These are phyloP conservation scores for Amphipoea lucens DNA, from an alignment of 2,888 invertebrate genomes.

Conservation along the genomic window DNA sequence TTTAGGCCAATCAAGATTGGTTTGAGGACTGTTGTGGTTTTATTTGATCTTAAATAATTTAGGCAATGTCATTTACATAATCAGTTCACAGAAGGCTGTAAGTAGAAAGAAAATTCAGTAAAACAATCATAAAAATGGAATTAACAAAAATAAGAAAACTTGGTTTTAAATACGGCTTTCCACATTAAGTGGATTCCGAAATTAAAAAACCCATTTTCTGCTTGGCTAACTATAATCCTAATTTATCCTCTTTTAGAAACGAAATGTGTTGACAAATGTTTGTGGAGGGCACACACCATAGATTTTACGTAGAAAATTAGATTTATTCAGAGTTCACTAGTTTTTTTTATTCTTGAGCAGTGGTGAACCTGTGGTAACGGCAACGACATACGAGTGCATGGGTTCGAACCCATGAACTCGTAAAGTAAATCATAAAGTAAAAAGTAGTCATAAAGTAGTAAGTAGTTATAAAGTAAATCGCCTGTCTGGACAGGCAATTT, in stretches of 20 bases:
- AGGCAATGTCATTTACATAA: conserved; percentile 4
- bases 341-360: background rate
- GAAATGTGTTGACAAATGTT: conserved; percentile 31
- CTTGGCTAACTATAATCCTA: conserved; percentile 15
- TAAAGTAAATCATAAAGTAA: too few species aligned
- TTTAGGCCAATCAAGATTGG: conserved; percentile 33
- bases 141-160: conserved; percentile 17
- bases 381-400: too few species aligned
- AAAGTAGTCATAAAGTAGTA: too few species aligned
- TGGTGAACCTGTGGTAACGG: background rate
- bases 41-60: conserved; percentile 25
- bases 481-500: too few species aligned
- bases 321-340: background rate
- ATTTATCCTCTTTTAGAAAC: conserved; percentile 34
- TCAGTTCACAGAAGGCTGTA: background rate
- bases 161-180: conserved; percentile 18
- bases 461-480: too few species aligned
- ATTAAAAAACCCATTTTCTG: conserved; percentile 40
- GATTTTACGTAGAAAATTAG: background rate
- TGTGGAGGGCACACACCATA: background rate
- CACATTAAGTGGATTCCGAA: conserved; percentile 29
- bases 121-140: conserved; percentile 9
- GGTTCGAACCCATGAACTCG: too few species aligned
- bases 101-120: background rate
- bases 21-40: conserved; percentile 15